These are phyloP conservation scores for Ormia ochracea DNA, from an alignment of 2,888 invertebrate genomes.

Conservation along the genomic window DNA sequence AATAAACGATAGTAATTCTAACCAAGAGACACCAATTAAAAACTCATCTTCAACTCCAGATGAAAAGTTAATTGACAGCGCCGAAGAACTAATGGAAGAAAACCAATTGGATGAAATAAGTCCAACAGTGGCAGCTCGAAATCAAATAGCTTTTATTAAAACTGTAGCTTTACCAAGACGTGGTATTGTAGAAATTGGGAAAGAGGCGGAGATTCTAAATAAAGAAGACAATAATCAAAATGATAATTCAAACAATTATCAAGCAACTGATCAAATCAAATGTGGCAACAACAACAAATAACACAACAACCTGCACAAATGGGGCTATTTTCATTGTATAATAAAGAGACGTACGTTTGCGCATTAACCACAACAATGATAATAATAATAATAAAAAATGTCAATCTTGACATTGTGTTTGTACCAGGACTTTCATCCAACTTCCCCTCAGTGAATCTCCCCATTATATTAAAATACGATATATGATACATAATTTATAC, in stretches of 20 bases:
- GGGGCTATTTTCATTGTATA: conserved; percentile 69
- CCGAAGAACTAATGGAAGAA: conserved; percentile 68
- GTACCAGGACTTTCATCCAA: not conserved
- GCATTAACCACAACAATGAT: too few species aligned
- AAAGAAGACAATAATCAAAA: conserved; percentile 59
- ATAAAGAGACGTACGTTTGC: conserved; percentile 37
- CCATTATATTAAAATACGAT: conserved; percentile 17
- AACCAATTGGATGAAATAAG: conserved; percentile 34
- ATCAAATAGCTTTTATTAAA: conserved; percentile 40
- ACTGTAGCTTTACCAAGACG: conserved; percentile 60
- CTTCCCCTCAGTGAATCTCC: not conserved
- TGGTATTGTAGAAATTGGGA: conserved; percentile 75
- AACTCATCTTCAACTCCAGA: conserved; percentile 35
- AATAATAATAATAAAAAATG: conserved; percentile 6
- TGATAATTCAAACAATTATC: not conserved
- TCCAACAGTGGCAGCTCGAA: conserved; percentile 30
- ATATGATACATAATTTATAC: conserved; percentile 18
- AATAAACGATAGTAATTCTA: conserved; percentile 13
- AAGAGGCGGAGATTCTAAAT: conserved; percentile 74
- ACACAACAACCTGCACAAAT: conserved; percentile 42
- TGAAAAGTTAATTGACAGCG: conserved; percentile 68
- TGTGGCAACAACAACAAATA: conserved; percentile 5
- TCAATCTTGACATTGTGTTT: conserved; percentile 23
- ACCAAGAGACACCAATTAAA: not conserved
- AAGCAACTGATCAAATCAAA: conserved; percentile 37